Evolutionary conservation across 2,888 invertebrate species (phyloP), one percentile per base, ranked within the genome.

Genomic region (Polyploca ridens): DNA sequence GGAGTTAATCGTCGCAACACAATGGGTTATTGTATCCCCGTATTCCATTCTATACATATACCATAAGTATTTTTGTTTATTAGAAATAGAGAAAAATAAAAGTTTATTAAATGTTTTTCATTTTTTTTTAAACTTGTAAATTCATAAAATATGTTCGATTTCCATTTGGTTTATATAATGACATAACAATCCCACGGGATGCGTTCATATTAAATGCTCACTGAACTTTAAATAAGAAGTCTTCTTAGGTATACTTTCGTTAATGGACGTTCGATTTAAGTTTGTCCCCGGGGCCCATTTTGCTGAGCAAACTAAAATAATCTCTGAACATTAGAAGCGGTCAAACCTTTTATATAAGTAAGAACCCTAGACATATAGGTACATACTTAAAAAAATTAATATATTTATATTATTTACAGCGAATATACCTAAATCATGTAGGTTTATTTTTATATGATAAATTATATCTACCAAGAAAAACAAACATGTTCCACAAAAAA

Each of bases 21-120:
- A 82, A 86, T 82, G 81, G 81, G 72, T 74, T 78, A 83, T 84
- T 81, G 76, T 78, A 76, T 77, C 71, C 72, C 76, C 66, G 68
- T 68, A 64, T 27, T 63, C 62, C 62, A 64, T 62, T 44, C 64
- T 61, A 27, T 46, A 0, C 33, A 27, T 16, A 60, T 35, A 8
- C 33, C 46, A 16, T 19, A n/a, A 41, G n/a, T 41, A 49, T 27
- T 27, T 27, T 27, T 27, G 27, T 27, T 27, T 27, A 27, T 27
- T 6, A 7, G 7, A 38, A 38, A 38, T 8, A 3, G 38, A 38
- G 10, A 38, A 38, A 10, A 38, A 38, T 38, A 2, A 7, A 1
- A 38, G 10, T 7, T 38, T n/a, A n/a, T n/a, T n/a, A n/a, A 6
- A 5, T 35, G 35, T 35, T 35, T n/a, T n/a, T n/a, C n/a, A n/a